Conservation (phyloP, 2,797 vertebrate genomes). For the Falco naumanni region DNA sequence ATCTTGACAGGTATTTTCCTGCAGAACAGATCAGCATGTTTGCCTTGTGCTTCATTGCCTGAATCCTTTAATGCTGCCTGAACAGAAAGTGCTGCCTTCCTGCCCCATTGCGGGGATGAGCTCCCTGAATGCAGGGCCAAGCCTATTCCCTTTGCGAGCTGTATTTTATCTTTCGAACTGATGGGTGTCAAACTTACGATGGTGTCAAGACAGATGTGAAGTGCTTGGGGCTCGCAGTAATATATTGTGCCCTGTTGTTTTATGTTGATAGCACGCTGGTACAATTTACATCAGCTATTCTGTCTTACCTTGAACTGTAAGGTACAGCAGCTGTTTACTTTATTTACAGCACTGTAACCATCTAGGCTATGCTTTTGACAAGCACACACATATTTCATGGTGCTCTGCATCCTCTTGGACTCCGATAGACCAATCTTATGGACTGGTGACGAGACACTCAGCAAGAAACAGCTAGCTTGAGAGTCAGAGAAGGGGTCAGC, state of each 20-base stretch:
- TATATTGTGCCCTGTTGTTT: constrained; percentile 59
- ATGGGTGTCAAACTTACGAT: constrained; percentile 60
- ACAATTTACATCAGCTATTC: constrained; percentile 67
- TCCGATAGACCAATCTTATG: neutral
- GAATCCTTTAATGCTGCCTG: neutral
- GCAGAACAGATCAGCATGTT: neutral
- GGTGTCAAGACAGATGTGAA: constrained; percentile 66
- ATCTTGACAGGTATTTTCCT: neutral
- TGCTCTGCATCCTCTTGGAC: neutral
- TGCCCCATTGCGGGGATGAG: neutral
- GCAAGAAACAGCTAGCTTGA: neutral
- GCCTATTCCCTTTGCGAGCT: constrained; percentile 20
- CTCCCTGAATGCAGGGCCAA: constrained; percentile 2
- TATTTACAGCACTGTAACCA: constrained; percentile 65
- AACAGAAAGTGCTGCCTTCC: constrained; percentile 5
- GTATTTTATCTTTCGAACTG: constrained; percentile 68
- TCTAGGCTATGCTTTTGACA: constrained; percentile 64
- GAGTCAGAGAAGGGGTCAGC: neutral
- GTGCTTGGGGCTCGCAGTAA: constrained; percentile 28
- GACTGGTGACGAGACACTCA: neutral
- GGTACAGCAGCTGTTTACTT: constrained; percentile 56
- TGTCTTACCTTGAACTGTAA: constrained; percentile 70
- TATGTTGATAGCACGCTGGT: constrained; percentile 35
- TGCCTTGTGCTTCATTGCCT: constrained; percentile 14
- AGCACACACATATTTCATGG: constrained; percentile 47